A percentile compares a stretch with the other conserved stretches of the same genome.
Evolutionary conservation across 2,888 invertebrate genomes (phyloP).

Genomic region (Plagodis dolabraria): DNA sequence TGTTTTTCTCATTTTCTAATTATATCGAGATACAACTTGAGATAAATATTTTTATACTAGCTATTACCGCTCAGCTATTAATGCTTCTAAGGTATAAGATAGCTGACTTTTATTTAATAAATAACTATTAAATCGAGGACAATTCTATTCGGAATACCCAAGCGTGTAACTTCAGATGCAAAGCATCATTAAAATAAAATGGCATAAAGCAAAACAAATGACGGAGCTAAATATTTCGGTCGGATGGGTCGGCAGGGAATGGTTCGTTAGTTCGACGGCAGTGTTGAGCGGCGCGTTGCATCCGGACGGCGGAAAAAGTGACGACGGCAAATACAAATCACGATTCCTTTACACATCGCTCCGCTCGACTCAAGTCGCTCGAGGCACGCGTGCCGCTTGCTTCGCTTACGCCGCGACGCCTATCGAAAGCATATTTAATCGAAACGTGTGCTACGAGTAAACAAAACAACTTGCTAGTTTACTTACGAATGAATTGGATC

Average conservation of each 20-base stretch:
- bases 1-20: too few relatives aligned
- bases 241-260: slow-evolving; percentile 61
- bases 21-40: too few relatives aligned
- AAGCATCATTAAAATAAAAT: slow-evolving; percentile 44
- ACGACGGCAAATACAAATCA: slow-evolving; percentile 75
- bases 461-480: slow-evolving; percentile 24
- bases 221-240: slow-evolving; percentile 69
- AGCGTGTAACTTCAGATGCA: slow-evolving; percentile 16
- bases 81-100: too few relatives aligned
- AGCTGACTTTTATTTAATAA: background rate
- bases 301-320: slow-evolving; percentile 70
- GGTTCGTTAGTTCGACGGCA: slow-evolving; percentile 75
- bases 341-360: slow-evolving; percentile 50
- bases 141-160: slow-evolving; percentile 4
- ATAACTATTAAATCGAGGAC: background rate
- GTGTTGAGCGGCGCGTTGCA: slow-evolving; percentile 62
- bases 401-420: slow-evolving; percentile 7
- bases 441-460: slow-evolving; percentile 18
- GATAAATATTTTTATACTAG: too few relatives aligned
- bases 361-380: slow-evolving; percentile 20
- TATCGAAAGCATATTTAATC: slow-evolving; percentile 20
- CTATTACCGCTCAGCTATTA: too few relatives aligned
- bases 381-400: slow-evolving; percentile 1
- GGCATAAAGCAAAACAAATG: slow-evolving; percentile 57
- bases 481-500: slow-evolving; percentile 33